These are phyloP conservation scores for Astropecten irregularis DNA, from an alignment of 53 echinoderm and acorn worm species.

Conservation along the genomic window DNA sequence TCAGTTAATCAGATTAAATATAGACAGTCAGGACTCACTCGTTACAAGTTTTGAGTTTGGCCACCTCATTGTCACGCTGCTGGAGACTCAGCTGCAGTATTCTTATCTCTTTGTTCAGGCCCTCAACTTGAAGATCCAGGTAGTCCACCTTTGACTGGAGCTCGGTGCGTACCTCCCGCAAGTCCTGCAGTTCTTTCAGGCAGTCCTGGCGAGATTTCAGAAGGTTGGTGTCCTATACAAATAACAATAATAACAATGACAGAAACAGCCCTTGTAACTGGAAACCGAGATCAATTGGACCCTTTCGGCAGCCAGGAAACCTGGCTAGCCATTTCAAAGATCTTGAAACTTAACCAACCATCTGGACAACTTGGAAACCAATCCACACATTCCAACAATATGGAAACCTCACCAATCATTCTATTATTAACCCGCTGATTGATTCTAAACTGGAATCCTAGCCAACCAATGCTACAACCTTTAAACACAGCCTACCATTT, in stretches of 20 bases:
- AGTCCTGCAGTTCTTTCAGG: constrained; percentile 64
- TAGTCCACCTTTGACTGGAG: constrained; percentile 43
- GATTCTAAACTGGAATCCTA: too few species aligned
- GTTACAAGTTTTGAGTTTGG: constrained; percentile 5
- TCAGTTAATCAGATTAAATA: too few species aligned
- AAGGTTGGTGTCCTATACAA: constrained; percentile 59
- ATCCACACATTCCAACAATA: too few species aligned
- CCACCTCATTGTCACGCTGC: constrained; percentile 72
- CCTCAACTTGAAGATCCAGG: constrained; percentile 59
- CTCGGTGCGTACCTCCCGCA: constrained; percentile 48
- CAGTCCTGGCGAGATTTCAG: constrained; percentile 72
- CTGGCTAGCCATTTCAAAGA: too few species aligned
- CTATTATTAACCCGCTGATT: too few species aligned
- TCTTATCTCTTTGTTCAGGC: constrained; percentile 62
- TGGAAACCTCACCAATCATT: too few species aligned
- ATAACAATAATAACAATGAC: background rate
- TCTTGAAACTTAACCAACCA: too few species aligned
- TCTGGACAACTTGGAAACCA: too few species aligned
- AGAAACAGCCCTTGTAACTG: background rate
- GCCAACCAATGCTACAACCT: too few species aligned
- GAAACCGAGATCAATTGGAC: too few species aligned
- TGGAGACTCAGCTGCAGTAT: constrained; percentile 63
- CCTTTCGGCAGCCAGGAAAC: too few species aligned
- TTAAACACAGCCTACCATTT: too few species aligned
- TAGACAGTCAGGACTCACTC: background rate